phyloP scores from a whole-genome alignment of 2,797 vertebrate genomes.

The Poeciliopsis turneri region DNA sequence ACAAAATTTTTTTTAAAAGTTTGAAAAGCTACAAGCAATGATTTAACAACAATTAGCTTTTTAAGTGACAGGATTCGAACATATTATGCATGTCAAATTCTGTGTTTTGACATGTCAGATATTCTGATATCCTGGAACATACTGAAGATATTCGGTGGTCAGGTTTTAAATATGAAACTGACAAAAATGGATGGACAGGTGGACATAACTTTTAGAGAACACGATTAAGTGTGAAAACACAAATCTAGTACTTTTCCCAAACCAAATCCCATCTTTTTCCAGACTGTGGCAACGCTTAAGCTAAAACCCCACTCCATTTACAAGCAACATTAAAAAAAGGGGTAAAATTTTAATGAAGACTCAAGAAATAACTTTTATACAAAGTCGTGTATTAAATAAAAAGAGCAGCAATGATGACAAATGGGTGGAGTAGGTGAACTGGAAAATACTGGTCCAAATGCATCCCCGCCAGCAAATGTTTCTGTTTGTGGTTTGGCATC shows the following conservation, averaged over 20 bases:
- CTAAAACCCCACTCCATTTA: neutral
- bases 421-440: constrained; percentile 42
- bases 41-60: neutral
- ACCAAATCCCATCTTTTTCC: neutral
- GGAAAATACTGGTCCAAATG: constrained; percentile 63
- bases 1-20: neutral
- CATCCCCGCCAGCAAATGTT: constrained; percentile 47
- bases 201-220: neutral
- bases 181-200: neutral
- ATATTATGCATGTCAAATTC: neutral
- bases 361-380: constrained; percentile 37
- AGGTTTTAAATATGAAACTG: neutral
- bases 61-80: neutral
- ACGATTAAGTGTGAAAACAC: neutral
- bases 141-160: neutral
- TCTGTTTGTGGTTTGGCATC: constrained; percentile 52
- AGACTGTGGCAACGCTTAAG: neutral
- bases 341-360: neutral
- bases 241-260: neutral
- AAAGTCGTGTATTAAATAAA: constrained; percentile 38
- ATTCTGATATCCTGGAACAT: neutral
- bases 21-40: neutral
- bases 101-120: neutral
- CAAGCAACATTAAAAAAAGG: neutral
- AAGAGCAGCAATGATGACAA: constrained; percentile 34